Evolutionary conservation across 2,113 vertebrate genomes (phyloP).

Genomic region (Heterocephalus glaber): DNA sequence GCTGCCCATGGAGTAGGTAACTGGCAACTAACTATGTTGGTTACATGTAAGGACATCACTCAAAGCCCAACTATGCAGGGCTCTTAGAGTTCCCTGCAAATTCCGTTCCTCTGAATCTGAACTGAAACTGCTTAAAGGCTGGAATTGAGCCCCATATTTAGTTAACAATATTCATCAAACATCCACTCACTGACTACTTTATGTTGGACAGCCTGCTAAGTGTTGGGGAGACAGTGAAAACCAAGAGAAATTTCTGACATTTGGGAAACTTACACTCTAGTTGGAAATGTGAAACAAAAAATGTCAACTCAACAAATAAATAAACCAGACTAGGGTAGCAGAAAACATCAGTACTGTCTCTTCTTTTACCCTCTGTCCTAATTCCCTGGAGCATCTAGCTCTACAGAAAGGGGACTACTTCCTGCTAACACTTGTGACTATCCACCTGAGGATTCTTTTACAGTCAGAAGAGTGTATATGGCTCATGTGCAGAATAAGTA

Average conservation of each 20-base stretch:
- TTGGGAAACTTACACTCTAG: background rate
- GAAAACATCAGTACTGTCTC: background rate
- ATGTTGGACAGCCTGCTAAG: background rate
- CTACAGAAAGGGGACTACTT: background rate
- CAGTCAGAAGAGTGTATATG: background rate
- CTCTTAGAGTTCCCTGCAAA: background rate
- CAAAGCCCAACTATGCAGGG: background rate
- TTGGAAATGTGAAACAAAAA: conserved; percentile 1
- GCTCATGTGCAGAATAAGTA: background rate
- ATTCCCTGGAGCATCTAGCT: background rate
- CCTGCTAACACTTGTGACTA: background rate
- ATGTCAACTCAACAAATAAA: background rate
- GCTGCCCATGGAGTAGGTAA: background rate
- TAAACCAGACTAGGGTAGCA: background rate
- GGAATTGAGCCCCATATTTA: background rate
- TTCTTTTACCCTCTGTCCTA: background rate
- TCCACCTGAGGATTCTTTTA: background rate
- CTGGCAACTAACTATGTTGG: background rate
- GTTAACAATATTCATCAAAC: background rate
- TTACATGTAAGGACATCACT: background rate
- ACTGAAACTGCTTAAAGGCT: background rate
- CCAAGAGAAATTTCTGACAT: background rate
- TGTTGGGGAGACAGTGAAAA: background rate
- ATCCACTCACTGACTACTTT: background rate
- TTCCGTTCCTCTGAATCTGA: background rate